Conservation (phyloP, 2,888 invertebrate genomes). For the Rugalucina vietnamica region DNA sequence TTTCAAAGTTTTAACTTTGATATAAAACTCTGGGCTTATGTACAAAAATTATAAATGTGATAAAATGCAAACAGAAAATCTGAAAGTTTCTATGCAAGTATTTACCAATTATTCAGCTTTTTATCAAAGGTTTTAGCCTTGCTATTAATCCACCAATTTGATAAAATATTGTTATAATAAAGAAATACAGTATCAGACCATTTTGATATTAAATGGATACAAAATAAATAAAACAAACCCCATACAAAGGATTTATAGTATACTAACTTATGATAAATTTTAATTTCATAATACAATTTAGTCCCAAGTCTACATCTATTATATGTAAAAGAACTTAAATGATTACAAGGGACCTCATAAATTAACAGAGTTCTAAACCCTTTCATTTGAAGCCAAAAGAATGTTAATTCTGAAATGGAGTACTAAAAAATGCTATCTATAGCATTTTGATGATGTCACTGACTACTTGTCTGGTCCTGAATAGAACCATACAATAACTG, state of each 20-base stretch:
- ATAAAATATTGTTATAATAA: constrained; percentile 13
- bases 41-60: constrained; percentile 56
- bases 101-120: constrained; percentile 57
- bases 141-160: neutral
- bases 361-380: too few relatives aligned
- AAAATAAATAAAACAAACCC: neutral
- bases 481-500: too few relatives aligned
- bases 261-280: constrained; percentile 8
- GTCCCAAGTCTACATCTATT: neutral
- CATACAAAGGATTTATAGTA: neutral
- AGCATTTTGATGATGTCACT: too few relatives aligned
- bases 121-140: constrained; percentile 47
- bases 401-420: too few relatives aligned
- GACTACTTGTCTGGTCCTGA: too few relatives aligned
- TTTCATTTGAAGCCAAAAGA: too few relatives aligned
- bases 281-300: neutral
- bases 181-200: neutral
- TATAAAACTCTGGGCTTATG: constrained; percentile 46
- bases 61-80: constrained; percentile 51
- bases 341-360: too few relatives aligned
- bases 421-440: too few relatives aligned
- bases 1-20: constrained; percentile 48
- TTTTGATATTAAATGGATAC: constrained; percentile 3
- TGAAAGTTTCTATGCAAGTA: constrained; percentile 59
- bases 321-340: too few relatives aligned